Evolutionary conservation across 2,113 vertebrate genomes (phyloP).

Genomic region (Dermatemys mawii): DNA sequence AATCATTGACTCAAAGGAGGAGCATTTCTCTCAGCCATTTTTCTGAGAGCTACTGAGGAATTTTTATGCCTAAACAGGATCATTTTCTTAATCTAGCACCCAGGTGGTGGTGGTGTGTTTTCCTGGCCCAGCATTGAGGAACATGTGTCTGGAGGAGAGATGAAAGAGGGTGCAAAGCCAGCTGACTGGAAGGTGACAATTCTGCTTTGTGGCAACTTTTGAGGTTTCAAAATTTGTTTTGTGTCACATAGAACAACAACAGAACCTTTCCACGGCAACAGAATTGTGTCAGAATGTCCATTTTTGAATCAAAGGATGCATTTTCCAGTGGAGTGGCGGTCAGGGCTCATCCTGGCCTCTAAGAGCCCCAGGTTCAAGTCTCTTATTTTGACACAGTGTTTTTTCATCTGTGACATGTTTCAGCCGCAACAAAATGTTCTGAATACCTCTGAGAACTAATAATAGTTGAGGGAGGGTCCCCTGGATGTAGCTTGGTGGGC

Average conservation of each 20-base stretch:
- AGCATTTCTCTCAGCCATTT: neutral
- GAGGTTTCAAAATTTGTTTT: neutral
- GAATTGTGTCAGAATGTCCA: neutral
- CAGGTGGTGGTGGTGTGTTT: neutral
- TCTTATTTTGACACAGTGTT: neutral
- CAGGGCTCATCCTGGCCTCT: neutral
- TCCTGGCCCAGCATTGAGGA: neutral
- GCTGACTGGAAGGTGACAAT: neutral
- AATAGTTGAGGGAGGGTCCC: neutral
- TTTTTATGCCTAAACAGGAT: neutral
- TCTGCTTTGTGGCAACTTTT: neutral
- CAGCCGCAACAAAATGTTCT: neutral
- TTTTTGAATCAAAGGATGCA: neutral
- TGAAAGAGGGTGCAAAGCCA: neutral
- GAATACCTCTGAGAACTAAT: neutral
- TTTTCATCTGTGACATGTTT: neutral
- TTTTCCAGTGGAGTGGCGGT: neutral
- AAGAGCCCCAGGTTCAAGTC: neutral
- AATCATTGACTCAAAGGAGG: neutral
- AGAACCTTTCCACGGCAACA: neutral
- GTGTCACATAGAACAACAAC: neutral
- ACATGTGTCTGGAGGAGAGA: neutral
- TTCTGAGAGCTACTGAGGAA: neutral
- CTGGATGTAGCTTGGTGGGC: neutral
- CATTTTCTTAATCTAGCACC: neutral